Evolutionary conservation across 2,888 invertebrate genomes (phyloP).

Genomic region (Lypha dubia): DNA sequence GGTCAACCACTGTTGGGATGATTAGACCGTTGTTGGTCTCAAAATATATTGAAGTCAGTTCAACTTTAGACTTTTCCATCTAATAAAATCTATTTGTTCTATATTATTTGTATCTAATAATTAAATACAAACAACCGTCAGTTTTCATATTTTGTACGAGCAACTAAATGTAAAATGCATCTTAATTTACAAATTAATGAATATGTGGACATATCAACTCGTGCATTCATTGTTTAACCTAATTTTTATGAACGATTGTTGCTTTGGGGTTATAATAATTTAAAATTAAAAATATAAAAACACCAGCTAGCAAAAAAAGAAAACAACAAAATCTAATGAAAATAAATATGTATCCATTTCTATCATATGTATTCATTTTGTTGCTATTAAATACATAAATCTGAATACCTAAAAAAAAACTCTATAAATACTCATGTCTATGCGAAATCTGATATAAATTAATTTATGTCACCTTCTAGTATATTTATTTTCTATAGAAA

Average conservation of each 20-base stretch:
- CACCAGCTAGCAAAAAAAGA: no score
- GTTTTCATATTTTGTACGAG: background rate
- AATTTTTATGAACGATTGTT: conserved; percentile 62
- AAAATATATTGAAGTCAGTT: no score
- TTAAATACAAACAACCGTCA: background rate
- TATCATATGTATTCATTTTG: background rate
- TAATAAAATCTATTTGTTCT: no score
- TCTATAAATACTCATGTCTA: conserved; percentile 7
- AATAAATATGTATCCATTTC: conserved; percentile 25
- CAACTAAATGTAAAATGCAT: background rate
- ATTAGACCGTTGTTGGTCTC: no score
- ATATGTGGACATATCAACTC: background rate
- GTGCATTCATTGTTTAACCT: conserved; percentile 48
- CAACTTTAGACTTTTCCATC: no score
- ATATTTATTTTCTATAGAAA: conserved; percentile 1
- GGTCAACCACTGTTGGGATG: no score
- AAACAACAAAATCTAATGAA: background rate
- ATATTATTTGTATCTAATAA: no score
- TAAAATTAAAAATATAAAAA: background rate
- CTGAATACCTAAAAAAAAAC: conserved; percentile 32
- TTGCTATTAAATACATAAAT: conserved; percentile 29
- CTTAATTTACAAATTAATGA: background rate
- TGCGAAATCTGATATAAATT: conserved; percentile 63
- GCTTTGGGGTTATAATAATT: conserved; percentile 44
- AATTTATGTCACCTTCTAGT: conserved; percentile 64